phyloP scores from a whole-genome alignment of 2,797 vertebrate species.

The Knipowitschia caucasica region DNA sequence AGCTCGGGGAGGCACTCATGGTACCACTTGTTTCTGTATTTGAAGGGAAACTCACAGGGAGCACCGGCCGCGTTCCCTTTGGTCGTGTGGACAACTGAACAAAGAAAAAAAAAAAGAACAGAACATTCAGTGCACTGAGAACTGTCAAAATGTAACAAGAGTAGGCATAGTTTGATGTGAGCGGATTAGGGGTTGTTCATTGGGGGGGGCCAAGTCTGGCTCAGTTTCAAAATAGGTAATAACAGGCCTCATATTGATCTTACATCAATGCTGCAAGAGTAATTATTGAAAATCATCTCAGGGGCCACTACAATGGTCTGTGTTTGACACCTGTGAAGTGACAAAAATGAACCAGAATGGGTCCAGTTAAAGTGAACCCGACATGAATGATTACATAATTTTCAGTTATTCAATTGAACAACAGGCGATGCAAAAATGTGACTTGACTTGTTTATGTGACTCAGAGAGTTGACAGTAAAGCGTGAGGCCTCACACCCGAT shows the following conservation, averaged over 20 bases:
- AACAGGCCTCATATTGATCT: no score
- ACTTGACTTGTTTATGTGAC: constrained; percentile 32
- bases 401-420: no score
- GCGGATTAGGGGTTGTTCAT: background rate
- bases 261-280: no score
- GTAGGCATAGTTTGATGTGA: background rate
- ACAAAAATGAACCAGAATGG: no score
- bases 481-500: constrained; percentile 1
- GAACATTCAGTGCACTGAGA: background rate
- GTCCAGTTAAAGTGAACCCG: background rate
- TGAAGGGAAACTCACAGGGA: constrained; percentile 90
- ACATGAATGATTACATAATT: background rate
- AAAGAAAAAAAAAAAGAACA: constrained; percentile 16
- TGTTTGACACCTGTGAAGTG: no score
- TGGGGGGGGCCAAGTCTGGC: no score
- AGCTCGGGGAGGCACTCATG: constrained; percentile 80
- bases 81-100: constrained; percentile 84
- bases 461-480: background rate
- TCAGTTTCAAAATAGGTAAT: no score
- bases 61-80: constrained; percentile 84
- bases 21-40: constrained; percentile 80
- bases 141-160: background rate
- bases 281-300: no score
- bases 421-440: constrained; percentile 7
- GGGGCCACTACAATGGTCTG: no score